These are phyloP conservation scores for Dreissena rostriformis DNA, from an alignment of 1,140 invertebrate species.

Conservation along the genomic window DNA sequence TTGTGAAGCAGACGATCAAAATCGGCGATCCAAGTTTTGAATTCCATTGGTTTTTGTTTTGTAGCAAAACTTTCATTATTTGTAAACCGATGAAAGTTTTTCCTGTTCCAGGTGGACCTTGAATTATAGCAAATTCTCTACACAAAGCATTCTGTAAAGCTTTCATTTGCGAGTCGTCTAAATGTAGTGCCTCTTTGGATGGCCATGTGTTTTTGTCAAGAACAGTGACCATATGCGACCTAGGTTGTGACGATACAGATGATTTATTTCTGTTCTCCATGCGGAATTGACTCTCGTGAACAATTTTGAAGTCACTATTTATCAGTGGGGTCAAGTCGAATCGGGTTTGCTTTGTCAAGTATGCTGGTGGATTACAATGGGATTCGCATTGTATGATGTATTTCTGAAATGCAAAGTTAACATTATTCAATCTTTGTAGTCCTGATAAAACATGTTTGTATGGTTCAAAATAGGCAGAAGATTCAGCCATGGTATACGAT, in stretches of 20 bases:
- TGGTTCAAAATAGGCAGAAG: conserved; percentile 82
- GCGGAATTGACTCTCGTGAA: background rate
- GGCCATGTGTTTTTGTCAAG: conserved; percentile 65
- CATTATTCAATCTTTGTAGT: conserved; percentile 73
- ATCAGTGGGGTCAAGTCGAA: conserved; percentile 34
- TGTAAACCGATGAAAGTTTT: conserved; percentile 76
- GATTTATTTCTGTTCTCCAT: background rate
- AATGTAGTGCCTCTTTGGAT: conserved; percentile 57
- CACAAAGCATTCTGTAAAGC: conserved; percentile 81
- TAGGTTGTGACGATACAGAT: background rate
- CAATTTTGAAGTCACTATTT: conserved; percentile 16
- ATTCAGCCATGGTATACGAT: conserved; percentile 80
- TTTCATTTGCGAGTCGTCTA: conserved; percentile 80
- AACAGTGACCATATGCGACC: conserved; percentile 15
- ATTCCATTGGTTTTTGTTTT: conserved; percentile 70
- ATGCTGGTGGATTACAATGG: conserved; percentile 61
- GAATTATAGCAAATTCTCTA: conserved; percentile 86
- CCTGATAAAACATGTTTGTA: conserved; percentile 81
- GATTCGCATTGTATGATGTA: conserved; percentile 68
- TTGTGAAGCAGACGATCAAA: conserved; percentile 91
- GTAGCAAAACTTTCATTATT: conserved; percentile 74
- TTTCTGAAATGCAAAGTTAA: conserved; percentile 76
- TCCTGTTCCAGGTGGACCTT: conserved; percentile 82
- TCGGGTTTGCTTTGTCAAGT: conserved; percentile 48
- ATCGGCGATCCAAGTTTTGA: conserved; percentile 82